Percentiles rank a stretch among this genome's conserved stretches.
Evolutionary conservation across 2,113 vertebrate species (phyloP).

Genomic region (Fregata magnificens): DNA sequence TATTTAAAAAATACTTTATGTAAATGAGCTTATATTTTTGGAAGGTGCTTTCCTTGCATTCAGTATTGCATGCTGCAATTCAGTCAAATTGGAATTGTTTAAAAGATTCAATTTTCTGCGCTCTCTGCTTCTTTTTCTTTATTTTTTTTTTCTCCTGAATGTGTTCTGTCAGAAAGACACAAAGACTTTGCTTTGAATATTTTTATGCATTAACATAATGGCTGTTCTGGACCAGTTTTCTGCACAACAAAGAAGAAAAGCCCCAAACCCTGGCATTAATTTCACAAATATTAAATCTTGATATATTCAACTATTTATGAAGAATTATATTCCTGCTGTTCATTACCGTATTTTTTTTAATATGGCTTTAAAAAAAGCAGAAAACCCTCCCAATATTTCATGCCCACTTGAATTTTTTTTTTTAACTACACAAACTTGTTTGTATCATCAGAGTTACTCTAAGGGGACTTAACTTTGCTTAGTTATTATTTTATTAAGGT

Average conservation of each 20-base stretch:
- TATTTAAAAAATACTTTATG: background rate
- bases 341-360: background rate
- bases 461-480: background rate
- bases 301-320: background rate
- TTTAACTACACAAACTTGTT: background rate
- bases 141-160: background rate
- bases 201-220: background rate
- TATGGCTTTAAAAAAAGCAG: accelerated
- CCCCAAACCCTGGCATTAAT: background rate
- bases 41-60: background rate
- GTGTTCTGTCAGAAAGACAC: background rate
- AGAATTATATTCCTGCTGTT: background rate
- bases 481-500: background rate
- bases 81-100: background rate
- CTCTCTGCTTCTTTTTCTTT: background rate
- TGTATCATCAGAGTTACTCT: background rate
- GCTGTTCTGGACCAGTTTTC: background rate
- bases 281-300: background rate
- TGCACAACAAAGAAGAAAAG: background rate
- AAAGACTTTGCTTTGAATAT: background rate
- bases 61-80: background rate
- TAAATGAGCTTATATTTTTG: background rate
- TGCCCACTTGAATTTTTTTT: background rate
- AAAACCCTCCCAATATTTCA: background rate
- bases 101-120: background rate